phyloP scores from a whole-genome alignment of 2,797 vertebrate genomes.

The Girardinus metallicus region DNA sequence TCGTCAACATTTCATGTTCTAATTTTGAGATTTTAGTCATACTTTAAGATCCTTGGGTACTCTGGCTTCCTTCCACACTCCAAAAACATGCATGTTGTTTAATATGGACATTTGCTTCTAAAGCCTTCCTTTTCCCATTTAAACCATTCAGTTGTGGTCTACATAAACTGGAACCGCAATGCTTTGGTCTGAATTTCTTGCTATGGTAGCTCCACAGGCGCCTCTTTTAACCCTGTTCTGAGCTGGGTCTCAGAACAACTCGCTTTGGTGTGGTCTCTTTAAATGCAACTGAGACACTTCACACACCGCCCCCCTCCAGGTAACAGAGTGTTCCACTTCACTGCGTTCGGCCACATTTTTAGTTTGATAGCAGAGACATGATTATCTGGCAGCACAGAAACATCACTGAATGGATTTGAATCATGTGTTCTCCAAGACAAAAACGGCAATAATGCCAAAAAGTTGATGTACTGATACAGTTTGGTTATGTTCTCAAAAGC shows the following conservation, averaged over 20 bases:
- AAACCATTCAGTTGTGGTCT: not conserved
- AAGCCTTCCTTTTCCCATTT: not conserved
- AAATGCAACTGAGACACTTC: not conserved
- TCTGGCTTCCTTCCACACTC: not conserved
- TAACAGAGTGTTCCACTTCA: too few species aligned
- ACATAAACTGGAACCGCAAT: not conserved
- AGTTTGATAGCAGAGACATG: too few species aligned
- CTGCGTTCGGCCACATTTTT: too few species aligned
- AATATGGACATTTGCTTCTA: not conserved
- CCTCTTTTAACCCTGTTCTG: too few species aligned
- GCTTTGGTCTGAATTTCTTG: not conserved
- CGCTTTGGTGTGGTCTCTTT: not conserved
- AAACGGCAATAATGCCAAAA: too few species aligned
- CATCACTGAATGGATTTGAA: not conserved
- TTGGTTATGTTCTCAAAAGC: too few species aligned
- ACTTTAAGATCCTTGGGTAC: not conserved
- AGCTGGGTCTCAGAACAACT: not conserved
- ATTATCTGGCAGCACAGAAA: not conserved
- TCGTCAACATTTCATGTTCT: not conserved
- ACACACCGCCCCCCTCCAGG: too few species aligned
- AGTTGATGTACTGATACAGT: too few species aligned
- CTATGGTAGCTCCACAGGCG: not conserved
- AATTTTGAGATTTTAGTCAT: not conserved
- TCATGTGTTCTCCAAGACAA: too few species aligned
- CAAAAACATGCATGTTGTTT: not conserved